Base-by-base conservation (phyloP, 2,113 vertebrate species). In the Psittacara wagleri region DNA sequence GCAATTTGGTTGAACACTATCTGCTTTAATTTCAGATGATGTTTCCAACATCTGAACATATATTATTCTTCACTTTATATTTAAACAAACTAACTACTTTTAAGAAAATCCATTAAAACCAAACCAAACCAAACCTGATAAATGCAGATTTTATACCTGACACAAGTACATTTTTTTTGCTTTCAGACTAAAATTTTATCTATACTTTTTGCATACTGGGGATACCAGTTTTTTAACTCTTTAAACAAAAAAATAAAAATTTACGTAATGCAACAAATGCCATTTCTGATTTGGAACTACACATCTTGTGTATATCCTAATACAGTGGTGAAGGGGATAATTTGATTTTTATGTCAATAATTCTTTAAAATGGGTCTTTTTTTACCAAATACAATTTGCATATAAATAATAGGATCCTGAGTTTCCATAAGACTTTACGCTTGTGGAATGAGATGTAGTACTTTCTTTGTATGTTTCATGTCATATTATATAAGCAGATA, bases 111-210 rank as follows among this genome's bases (percentile, higher is more conserved):
- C 49, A 14, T 66, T 52, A 62, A 41, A 83, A 48, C 3, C 12
- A 44, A 74, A 5, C 1, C n/a, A 73, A 73, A 54, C 1, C 1
- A 33, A 70, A 66, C 2, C 4, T 24, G 12, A 12, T 24, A 74
- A 55, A 15, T 25, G 14, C 4, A 54, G 10, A 8, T 64, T 72
- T 64, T 55, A 33, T 51, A 54, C 8, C 11, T 63, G 28, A 73
- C 13, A 59, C 2, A 29, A 4, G 3, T 29, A 57, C 1, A 23
- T 6, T 3, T 41, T 5, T 43, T n/a, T 61, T 28, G 28, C 7
- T 67, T 74, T 57, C 4, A 1, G 19, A 62, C 3, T n/a, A 75
- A 63, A 57, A 37, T 48, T 82, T 77, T 81, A 24, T 39, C 10
- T 43, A 41, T 8, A 52, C 3, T 44, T 61, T 70, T 48, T 52